Evolutionary conservation across 2,113 vertebrate genomes (phyloP).

Genomic region (Hypocryptadius cinnamomeus): DNA sequence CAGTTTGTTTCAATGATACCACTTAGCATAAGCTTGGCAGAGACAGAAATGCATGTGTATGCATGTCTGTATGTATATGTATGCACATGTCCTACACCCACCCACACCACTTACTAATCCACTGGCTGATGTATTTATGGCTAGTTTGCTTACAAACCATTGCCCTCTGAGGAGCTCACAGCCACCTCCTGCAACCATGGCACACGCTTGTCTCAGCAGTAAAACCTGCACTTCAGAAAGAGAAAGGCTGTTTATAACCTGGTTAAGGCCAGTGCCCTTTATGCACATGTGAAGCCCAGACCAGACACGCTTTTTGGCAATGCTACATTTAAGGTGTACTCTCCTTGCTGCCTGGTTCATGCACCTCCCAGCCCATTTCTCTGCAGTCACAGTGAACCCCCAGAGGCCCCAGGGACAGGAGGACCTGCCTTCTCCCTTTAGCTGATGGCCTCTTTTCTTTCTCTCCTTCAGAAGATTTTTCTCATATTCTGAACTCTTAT

Average conservation of each 20-base stretch:
- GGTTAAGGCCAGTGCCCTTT: neutral
- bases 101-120: conserved; percentile 32
- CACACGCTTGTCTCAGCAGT: neutral
- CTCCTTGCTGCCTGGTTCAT: neutral
- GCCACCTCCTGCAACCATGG: neutral
- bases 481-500: neutral
- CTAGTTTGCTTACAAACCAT: conserved; percentile 35
- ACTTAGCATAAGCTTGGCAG: conserved; percentile 44
- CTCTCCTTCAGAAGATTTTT: neutral
- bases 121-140: conserved; percentile 45
- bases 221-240: neutral
- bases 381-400: neutral
- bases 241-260: neutral
- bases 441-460: neutral
- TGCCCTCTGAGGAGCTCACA: conserved; percentile 25
- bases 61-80: conserved; percentile 31
- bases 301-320: neutral
- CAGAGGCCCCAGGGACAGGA: neutral
- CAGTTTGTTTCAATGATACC: conserved; percentile 31
- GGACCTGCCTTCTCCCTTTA: neutral
- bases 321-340: neutral
- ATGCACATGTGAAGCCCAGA: neutral
- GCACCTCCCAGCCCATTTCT: neutral
- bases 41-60: neutral
- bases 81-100: conserved; percentile 35